Evolutionary conservation across 2,797 vertebrate genomes (phyloP), one percentile per base, ranked within the genome.

Genomic region (Siniperca scherzeri): DNA sequence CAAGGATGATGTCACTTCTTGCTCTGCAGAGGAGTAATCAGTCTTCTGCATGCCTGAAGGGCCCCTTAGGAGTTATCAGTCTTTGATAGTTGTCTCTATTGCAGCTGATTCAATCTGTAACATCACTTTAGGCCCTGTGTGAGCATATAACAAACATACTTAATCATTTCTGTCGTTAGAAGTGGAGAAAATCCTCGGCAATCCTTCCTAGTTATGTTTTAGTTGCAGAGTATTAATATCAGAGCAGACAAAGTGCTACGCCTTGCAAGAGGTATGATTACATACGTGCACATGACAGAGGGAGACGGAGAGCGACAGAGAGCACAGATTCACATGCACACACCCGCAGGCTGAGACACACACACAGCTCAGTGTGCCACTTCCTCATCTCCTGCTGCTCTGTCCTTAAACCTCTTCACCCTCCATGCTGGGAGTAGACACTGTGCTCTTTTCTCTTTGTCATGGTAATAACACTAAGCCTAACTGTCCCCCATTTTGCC

Each of bases 381-480:
- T 96, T 96, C 95, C 95, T 95, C 92, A 78, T 93, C 91, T 94
- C 95, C 95, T 92, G 95, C 95, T 95, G 94, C 90, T 92, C 88
- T 89, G 92, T 95, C 92, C 93, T 93, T 92, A 94, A 94, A 95
- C 92, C 94, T 95, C 93, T 92, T 93, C 92, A 88, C 91, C 92
- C 93, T 93, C 93, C 91, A 91, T 84, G 90, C 92, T 88, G 93
- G 93, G 94, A 93, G 94, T 74, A 92, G 93, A 95, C 91, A 88
- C 92, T 90, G 87, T 77, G 83, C 92, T 94, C 91, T 92, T 93
- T 94, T 93, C 93, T 95, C 93, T 95, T 96, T 96, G 94, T 96
- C 94, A 95, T 95, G 95, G 92, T 95, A 96, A 96, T 96, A 95
- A 93, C 89, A 89, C 93, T 94, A 95, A 96, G 94, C 95, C 94